Evolutionary conservation across 2,888 invertebrate species (phyloP).

Genomic region (Lasioglossum lativentre): DNA sequence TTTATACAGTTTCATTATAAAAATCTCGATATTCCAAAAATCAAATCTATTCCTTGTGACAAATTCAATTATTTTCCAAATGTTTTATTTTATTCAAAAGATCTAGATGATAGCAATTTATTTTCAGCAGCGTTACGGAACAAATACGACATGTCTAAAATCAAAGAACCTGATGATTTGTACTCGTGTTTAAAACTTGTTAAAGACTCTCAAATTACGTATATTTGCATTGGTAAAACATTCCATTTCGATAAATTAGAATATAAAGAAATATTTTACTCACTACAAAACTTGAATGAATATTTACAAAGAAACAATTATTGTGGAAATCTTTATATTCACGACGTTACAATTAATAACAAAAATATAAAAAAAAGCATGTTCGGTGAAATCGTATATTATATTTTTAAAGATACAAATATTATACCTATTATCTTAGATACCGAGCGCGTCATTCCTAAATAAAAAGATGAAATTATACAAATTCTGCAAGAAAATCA

Average conservation of each 20-base stretch:
- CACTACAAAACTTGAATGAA: not conserved
- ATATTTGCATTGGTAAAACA: not conserved
- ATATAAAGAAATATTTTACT: not conserved
- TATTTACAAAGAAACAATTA: not conserved
- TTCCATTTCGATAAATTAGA: not conserved
- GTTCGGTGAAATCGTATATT: not conserved
- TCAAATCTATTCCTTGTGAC: constrained; percentile 16
- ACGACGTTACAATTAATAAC: not conserved
- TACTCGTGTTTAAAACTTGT: constrained; percentile 22
- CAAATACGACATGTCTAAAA: not conserved
- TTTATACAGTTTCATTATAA: constrained; percentile 29
- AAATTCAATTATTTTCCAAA: constrained; percentile 28
- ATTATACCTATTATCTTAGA: too few species aligned
- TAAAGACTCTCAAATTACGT: not conserved
- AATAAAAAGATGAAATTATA: too few species aligned
- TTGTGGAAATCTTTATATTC: not conserved
- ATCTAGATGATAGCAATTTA: constrained; percentile 21
- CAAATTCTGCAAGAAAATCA: too few species aligned
- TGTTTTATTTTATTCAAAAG: constrained; percentile 28
- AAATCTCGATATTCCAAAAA: constrained; percentile 27
- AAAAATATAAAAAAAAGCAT: not conserved
- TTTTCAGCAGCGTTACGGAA: not conserved
- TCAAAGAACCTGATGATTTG: not conserved
- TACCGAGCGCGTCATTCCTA: too few species aligned
- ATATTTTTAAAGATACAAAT: not conserved